Evolutionary conservation across 64 coral and sea anemone species (phyloP).

Genomic region (Montipora foliosa): DNA sequence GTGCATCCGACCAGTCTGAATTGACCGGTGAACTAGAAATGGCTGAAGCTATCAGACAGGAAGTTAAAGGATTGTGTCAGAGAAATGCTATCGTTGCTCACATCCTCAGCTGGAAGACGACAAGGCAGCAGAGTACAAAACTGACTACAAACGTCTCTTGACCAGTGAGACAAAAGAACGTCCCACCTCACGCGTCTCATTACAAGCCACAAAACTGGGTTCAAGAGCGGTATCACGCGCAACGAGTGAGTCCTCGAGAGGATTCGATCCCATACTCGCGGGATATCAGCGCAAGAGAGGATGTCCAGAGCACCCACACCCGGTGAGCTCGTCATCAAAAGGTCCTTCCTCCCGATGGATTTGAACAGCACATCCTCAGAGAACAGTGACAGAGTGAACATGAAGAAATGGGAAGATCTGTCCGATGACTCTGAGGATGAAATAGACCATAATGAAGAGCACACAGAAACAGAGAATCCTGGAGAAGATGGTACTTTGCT

Average conservation of each 20-base stretch:
- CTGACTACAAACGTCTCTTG: slow-evolving; percentile 80
- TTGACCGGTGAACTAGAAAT: slow-evolving; percentile 87
- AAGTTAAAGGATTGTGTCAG: slow-evolving; percentile 77
- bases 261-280: slow-evolving; percentile 95
- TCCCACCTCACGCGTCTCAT: not conserved
- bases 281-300: slow-evolving; percentile 87
- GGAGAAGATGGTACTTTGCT: not conserved
- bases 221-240: slow-evolving; percentile 53
- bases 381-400: slow-evolving; percentile 60
- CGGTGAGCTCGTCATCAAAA: slow-evolving; percentile 74
- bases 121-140: slow-evolving; percentile 47
- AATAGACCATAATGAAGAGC: slow-evolving; percentile 3
- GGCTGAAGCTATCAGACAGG: slow-evolving; percentile 80
- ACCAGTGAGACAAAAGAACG: slow-evolving; percentile 52
- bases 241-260: slow-evolving; percentile 76
- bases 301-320: slow-evolving; percentile 82
- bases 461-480: not conserved
- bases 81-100: slow-evolving; percentile 78
- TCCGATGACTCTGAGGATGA: slow-evolving; percentile 52
- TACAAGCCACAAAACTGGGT: slow-evolving; percentile 43
- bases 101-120: slow-evolving; percentile 74
- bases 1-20: not conserved
- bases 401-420: slow-evolving; percentile 71
- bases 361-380: slow-evolving; percentile 95
- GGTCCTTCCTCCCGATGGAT: slow-evolving; percentile 83